Base-by-base conservation (phyloP, 2,888 invertebrate genomes). In the Diloba caeruleocephala region DNA sequence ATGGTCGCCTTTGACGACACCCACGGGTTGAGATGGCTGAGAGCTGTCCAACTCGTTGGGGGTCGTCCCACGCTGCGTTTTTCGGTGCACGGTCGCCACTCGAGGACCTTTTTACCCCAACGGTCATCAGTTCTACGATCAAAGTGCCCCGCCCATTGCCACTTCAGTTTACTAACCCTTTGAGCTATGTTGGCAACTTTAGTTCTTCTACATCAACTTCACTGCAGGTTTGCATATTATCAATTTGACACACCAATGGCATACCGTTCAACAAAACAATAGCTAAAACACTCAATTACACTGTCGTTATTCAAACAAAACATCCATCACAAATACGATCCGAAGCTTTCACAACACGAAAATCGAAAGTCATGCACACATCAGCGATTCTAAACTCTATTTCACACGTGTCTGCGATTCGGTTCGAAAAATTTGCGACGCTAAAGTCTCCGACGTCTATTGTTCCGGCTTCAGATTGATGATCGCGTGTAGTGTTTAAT, bases 391-490 rank as follows among this genome's bases (percentile, higher is more conserved):
- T 69, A 69, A 78, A 75, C 62, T 51, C 63, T 57, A 76, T 68
- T 74, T 75, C 70, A 75, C 73, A 74, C 60, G 60, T 71, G 52
- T 57, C 50, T 56, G 45, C 21, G 49, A 54, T 68, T 53, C 50
- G 59, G 60, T 66, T 65, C 71, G 70, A 73, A 78, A 77, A 78
- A 87, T 84, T 81, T 56, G 79, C 80, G 72, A 76, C 70, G 73
- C 72, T 59, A 25, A 45, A 48, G 43, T 48, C 62, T 49, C 48
- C 71, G 65, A 68, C 67, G 63, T 32, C 75, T 72, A 87, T 88
- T 89, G 88, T 88, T 85, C 79, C 68, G 71, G 58, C 63, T 58
- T 60, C 71, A 85, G 87, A 87, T 88, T 86, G 85, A 89, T 89
- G 82, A 80, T 68, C 70, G 69, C 64, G 58, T 76, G 70, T 79